phyloP scores from a whole-genome alignment of 2,113 vertebrate species.

The Progne subis region DNA sequence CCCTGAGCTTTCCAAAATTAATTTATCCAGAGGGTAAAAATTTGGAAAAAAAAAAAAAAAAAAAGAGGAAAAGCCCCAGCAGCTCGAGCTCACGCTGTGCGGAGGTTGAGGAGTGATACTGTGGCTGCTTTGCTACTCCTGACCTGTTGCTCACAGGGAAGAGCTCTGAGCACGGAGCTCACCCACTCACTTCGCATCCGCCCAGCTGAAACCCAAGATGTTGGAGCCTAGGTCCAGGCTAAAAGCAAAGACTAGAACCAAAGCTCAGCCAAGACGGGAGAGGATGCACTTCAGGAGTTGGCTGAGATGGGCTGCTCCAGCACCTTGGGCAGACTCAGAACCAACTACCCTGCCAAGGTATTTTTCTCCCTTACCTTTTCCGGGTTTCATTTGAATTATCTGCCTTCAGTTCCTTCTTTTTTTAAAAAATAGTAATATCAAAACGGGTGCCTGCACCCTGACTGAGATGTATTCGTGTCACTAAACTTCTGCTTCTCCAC shows the following conservation, averaged over 20 bases:
- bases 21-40: not conserved
- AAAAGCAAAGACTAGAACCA: not conserved
- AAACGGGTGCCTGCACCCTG: not conserved
- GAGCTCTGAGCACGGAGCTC: not conserved
- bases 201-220: not conserved
- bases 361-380: not conserved
- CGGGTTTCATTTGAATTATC: not conserved
- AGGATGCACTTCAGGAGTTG: not conserved
- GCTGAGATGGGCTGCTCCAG: not conserved
- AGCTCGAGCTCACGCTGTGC: not conserved
- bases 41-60: rapidly evolving
- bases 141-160: not conserved
- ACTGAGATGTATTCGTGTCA: not conserved
- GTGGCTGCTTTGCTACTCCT: not conserved
- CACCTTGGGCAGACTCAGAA: not conserved
- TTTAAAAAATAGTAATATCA: not conserved
- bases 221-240: not conserved
- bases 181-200: not conserved
- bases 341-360: not conserved
- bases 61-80: not conserved
- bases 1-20: not conserved
- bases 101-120: not conserved
- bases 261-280: not conserved
- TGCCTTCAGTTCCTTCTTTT: not conserved
- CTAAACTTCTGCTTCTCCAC: not conserved